Base-by-base conservation (phyloP, 2,888 invertebrate species). In the Theretra japonica region DNA sequence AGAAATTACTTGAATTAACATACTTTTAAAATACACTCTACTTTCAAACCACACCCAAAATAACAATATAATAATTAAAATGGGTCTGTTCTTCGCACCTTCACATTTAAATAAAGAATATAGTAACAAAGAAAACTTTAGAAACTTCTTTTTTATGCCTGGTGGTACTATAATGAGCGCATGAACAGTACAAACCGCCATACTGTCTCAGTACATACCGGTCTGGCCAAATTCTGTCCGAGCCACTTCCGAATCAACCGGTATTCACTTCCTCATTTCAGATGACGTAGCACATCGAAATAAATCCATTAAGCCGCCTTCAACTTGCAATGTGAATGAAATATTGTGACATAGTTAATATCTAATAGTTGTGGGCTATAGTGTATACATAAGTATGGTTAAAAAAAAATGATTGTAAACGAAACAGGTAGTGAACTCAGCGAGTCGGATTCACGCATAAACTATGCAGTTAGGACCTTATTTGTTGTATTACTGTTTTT, bases 191-290 rank as follows among this genome's bases (percentile, higher is more conserved):
- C 23, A n/a, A 28, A 50, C 25, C 28, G 21, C 8, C 48, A 48
- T 59, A 59, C 50, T 60, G 28, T 30, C 59, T 60, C 28, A 58
- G n/a, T 53, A 56, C 21, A 7, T 23, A 15, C 48, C 21, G 68
- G 28, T 25, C 68, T 56, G 41, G 72, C 21, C 30, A 69, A 25
- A 72, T 72, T 72, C 53, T 57, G 60, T 21, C 23, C 59, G 59
- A 25, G 69, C 60, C 53, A 72, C 72, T 72, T 72, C 72, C 69
- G 72, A 72, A 72, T 69, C 7, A 58, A 33, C 41, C 68, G 69
- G 72, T 58, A 23, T 59, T 60, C 23, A 69, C 60, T 72, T 72
- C 72, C 72, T 72, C 50, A 53, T 72, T 53, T 68, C 71, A 17
- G 30, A 33, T 69, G 70, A 70, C 68, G 70, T 50, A 59, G 41